phyloP scores from a whole-genome alignment of 2,113 vertebrate genomes.

The Athene cunicularia region DNA sequence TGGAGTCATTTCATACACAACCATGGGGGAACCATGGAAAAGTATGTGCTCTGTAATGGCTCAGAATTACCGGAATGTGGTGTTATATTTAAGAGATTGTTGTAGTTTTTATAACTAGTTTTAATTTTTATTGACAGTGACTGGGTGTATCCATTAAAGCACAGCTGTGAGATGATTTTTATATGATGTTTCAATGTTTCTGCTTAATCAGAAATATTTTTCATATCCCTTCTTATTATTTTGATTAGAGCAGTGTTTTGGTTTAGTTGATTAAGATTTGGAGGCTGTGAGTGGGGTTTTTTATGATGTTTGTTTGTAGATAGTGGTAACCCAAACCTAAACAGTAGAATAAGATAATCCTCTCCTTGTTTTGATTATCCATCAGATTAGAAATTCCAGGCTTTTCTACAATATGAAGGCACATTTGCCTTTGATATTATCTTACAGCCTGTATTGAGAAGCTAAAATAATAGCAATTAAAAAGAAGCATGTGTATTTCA shows the following conservation, averaged over 20 bases:
- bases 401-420: neutral
- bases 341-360: neutral
- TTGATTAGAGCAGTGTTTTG: neutral
- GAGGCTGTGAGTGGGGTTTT: neutral
- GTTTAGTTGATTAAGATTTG: neutral
- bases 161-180: neutral
- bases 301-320: neutral
- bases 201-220: neutral
- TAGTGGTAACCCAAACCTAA: neutral
- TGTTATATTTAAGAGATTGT: neutral
- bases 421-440: neutral
- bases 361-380: neutral
- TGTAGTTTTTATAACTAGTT: neutral
- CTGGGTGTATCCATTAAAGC: neutral
- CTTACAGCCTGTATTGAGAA: neutral
- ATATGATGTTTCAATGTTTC: neutral
- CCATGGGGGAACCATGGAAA: slow-evolving; percentile 76
- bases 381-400: neutral
- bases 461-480: neutral
- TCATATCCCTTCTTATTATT: neutral
- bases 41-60: slow-evolving; percentile 68
- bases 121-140: neutral
- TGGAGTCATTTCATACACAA: slow-evolving; percentile 76
- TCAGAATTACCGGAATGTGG: neutral
- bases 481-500: neutral